Conservation (phyloP, 1,140 invertebrate species). For the Eueides isabella region DNA sequence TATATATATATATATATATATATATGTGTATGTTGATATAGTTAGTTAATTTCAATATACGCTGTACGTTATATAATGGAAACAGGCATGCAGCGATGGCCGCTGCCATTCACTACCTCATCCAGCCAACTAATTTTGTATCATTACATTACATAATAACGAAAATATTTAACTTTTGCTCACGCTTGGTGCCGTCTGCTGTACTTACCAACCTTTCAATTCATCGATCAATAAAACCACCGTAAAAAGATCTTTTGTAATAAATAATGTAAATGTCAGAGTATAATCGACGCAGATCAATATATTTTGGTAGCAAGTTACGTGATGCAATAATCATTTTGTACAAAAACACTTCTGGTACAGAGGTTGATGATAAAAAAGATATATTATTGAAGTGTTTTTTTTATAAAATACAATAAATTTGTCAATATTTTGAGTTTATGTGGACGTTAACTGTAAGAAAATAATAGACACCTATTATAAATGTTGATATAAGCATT, state of each 20-base stretch:
- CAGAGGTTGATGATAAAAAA: not conserved
- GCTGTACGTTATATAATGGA: conserved; percentile 37
- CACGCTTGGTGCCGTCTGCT: conserved; percentile 29
- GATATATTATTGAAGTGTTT: not conserved
- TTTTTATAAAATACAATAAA: not conserved
- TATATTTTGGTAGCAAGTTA: not conserved
- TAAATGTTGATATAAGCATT: too few species aligned
- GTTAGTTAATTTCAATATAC: not conserved
- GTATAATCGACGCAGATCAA: not conserved
- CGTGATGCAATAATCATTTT: not conserved
- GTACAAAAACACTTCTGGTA: not conserved
- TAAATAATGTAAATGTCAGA: conserved; percentile 3
- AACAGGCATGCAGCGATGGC: conserved; percentile 44
- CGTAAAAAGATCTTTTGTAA: conserved; percentile 16
- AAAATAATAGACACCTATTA: too few species aligned
- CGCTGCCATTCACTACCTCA: conserved; percentile 58
- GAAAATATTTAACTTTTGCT: conserved; percentile 61
- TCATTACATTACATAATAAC: conserved; percentile 58
- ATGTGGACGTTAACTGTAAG: not conserved
- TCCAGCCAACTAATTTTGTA: conserved; percentile 50
- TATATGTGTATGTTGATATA: too few species aligned
- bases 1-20: too few species aligned
- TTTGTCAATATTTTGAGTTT: not conserved
- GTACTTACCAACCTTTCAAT: conserved; percentile 34
- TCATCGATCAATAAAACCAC: conserved; percentile 32